phyloP scores from a whole-genome alignment of 2,797 vertebrate species.

The Meriones psammophilus region DNA sequence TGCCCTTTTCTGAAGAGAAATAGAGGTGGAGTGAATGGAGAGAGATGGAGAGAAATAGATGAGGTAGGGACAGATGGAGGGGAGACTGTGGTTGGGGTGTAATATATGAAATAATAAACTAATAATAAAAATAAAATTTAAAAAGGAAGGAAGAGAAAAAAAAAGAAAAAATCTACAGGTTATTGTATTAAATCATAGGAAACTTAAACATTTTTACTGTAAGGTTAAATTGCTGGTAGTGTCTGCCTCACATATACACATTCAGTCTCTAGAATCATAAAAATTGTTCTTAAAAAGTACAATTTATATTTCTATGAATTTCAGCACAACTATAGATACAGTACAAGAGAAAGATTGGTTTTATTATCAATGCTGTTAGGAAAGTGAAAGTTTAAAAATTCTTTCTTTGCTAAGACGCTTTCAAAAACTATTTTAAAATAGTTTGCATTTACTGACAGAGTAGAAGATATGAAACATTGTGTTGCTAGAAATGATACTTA shows the following conservation, averaged over 20 bases:
- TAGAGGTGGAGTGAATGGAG: neutral
- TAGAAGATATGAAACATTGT: slow-evolving; percentile 5
- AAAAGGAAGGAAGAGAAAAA: neutral
- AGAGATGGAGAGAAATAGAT: neutral
- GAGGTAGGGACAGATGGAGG: neutral
- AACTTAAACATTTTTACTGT: slow-evolving; percentile 25
- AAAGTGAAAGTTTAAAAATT: slow-evolving; percentile 46
- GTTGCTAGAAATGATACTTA: slow-evolving; percentile 10
- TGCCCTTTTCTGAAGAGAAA: neutral
- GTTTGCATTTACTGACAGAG: slow-evolving; percentile 58
- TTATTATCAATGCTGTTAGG: slow-evolving; percentile 22
- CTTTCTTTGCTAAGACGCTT: neutral
- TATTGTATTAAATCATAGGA: slow-evolving; percentile 11
- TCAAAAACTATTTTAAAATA: slow-evolving; percentile 56
- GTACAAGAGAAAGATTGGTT: neutral
- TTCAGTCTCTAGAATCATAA: neutral
- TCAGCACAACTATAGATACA: neutral
- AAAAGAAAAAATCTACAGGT: neutral
- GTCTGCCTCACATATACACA: neutral
- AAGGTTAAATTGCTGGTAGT: neutral
- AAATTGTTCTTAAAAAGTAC: neutral
- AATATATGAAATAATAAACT: neutral
- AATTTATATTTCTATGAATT: neutral
- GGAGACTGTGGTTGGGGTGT: neutral
- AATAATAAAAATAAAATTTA: neutral